Conservation (phyloP, 2,888 invertebrate genomes). For the Trichacis sp. region DNA sequence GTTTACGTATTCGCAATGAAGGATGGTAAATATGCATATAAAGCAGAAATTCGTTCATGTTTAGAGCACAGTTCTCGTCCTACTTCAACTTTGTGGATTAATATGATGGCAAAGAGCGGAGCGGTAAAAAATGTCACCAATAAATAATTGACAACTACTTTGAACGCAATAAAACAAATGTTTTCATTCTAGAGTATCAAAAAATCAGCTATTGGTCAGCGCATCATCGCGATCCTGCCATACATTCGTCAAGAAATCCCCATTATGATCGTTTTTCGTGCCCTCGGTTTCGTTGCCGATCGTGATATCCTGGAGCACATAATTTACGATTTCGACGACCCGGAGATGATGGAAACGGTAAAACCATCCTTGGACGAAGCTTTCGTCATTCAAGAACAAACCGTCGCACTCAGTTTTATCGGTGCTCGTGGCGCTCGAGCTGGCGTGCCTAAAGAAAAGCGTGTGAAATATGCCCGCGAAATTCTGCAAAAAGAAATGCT, state of each 20-base stretch:
- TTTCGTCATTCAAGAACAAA: slow-evolving; percentile 99
- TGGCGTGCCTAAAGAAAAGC: slow-evolving; percentile 98
- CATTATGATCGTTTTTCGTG: slow-evolving; percentile 99
- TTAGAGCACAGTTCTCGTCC: slow-evolving; percentile 94
- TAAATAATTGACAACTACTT: too few species aligned
- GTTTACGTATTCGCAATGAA: slow-evolving; percentile 99
- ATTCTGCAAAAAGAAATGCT: slow-evolving; percentile 99
- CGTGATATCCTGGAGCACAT: slow-evolving; percentile 99
- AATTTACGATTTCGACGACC: slow-evolving; percentile 99
- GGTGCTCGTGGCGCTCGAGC: slow-evolving; percentile 97
- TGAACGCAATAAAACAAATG: too few species aligned
- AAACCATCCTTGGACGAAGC: slow-evolving; percentile 99
- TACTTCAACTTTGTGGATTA: slow-evolving; percentile 98
- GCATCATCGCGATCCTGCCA: slow-evolving; percentile 97
- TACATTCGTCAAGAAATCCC: slow-evolving; percentile 99
- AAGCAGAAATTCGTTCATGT: slow-evolving; percentile 97
- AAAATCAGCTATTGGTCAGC: slow-evolving; percentile 98
- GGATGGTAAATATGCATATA: slow-evolving; percentile 98
- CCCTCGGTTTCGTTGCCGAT: slow-evolving; percentile 99
- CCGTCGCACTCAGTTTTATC: slow-evolving; percentile 98
- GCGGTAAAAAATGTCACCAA: too few species aligned
- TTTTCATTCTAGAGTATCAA: slow-evolving; percentile 80
- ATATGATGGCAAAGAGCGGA: slow-evolving; percentile 99
- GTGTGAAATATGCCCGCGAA: slow-evolving; percentile 99
- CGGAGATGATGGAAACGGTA: slow-evolving; percentile 99